Evolutionary conservation across 2,888 invertebrate genomes (phyloP).

Genomic region (Drymonia ruficornis): DNA sequence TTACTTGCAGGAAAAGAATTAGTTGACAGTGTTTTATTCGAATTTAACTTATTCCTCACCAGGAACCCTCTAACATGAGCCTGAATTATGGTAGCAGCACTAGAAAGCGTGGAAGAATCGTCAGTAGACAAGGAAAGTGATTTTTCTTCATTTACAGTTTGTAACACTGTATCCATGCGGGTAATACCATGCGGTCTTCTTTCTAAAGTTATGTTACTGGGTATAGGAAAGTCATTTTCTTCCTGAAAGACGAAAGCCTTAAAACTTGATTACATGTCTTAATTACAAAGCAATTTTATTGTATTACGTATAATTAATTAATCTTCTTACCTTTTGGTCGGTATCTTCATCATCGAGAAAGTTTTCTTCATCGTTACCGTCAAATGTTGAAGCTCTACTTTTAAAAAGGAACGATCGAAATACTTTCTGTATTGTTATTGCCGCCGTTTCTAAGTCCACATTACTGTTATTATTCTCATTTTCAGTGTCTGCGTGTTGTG

Average conservation of each 20-base stretch:
- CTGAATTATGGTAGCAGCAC: slow-evolving; percentile 87
- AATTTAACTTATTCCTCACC: slow-evolving; percentile 81
- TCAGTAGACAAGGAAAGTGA: slow-evolving; percentile 78
- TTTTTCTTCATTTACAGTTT: slow-evolving; percentile 82
- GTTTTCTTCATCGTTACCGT: slow-evolving; percentile 58
- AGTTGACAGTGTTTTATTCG: slow-evolving; percentile 68
- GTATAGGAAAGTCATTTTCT: slow-evolving; percentile 46
- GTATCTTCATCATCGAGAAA: slow-evolving; percentile 54
- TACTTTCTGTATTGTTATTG: slow-evolving; percentile 85
- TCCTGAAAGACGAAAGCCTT: slow-evolving; percentile 55
- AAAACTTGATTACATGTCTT: slow-evolving; percentile 2
- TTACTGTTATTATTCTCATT: slow-evolving; percentile 33
- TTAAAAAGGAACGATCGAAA: slow-evolving; percentile 79
- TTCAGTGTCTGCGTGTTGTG: slow-evolving; percentile 8
- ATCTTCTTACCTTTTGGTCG: slow-evolving; percentile 52
- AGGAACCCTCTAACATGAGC: slow-evolving; percentile 88
- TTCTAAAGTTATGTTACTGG: slow-evolving; percentile 56
- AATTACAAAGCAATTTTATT: too few relatives aligned
- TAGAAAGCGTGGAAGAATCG: slow-evolving; percentile 79
- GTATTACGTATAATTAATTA: not conserved
- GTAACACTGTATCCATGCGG: slow-evolving; percentile 77
- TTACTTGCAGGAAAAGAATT: slow-evolving; percentile 60
- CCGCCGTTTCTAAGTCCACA: slow-evolving; percentile 81
- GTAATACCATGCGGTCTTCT: slow-evolving; percentile 66
- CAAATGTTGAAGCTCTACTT: slow-evolving; percentile 73